phyloP scores from a whole-genome alignment of 1,140 invertebrate genomes.

The Pseudomyrmex concolor region DNA sequence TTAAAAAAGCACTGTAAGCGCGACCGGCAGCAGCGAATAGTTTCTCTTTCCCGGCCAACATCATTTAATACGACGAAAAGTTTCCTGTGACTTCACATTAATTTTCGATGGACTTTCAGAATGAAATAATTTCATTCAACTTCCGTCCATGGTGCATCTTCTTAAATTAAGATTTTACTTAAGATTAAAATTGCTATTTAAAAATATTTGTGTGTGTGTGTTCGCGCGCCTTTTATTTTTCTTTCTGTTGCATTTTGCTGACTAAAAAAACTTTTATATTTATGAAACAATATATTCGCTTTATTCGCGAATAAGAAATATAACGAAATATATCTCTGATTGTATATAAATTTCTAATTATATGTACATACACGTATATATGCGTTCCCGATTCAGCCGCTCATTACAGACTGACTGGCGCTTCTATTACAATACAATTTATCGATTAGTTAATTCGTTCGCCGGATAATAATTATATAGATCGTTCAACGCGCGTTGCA shows the following conservation, averaged over 20 bases:
- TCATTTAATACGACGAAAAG: slow-evolving; percentile 51
- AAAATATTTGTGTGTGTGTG: not conserved
- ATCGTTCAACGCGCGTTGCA: slow-evolving; percentile 19
- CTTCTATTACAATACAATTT: slow-evolving; percentile 42
- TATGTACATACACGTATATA: not conserved
- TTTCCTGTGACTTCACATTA: slow-evolving; percentile 2
- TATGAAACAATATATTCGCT: too few species aligned
- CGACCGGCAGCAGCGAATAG: not conserved
- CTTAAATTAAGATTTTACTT: slow-evolving; percentile 3
- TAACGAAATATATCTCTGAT: not conserved
- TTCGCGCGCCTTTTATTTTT: not conserved
- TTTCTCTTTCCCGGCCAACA: not conserved
- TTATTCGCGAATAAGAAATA: too few species aligned
- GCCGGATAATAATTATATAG: slow-evolving; percentile 45
- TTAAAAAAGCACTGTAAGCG: slow-evolving; percentile 46
- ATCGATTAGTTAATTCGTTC: slow-evolving; percentile 59
- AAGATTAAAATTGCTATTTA: slow-evolving; percentile 13
- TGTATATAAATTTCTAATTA: slow-evolving; percentile 37
- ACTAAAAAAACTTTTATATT: not conserved
- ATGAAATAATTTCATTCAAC: slow-evolving; percentile 14
- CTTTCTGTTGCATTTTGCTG: slow-evolving; percentile 4
- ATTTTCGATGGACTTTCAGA: slow-evolving; percentile 1
- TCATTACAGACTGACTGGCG: slow-evolving; percentile 31
- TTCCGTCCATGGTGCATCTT: not conserved
- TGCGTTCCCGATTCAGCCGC: slow-evolving; percentile 18